Evolutionary conservation across 2,113 vertebrate species (phyloP).

Genomic region (Rostratula benghalensis): DNA sequence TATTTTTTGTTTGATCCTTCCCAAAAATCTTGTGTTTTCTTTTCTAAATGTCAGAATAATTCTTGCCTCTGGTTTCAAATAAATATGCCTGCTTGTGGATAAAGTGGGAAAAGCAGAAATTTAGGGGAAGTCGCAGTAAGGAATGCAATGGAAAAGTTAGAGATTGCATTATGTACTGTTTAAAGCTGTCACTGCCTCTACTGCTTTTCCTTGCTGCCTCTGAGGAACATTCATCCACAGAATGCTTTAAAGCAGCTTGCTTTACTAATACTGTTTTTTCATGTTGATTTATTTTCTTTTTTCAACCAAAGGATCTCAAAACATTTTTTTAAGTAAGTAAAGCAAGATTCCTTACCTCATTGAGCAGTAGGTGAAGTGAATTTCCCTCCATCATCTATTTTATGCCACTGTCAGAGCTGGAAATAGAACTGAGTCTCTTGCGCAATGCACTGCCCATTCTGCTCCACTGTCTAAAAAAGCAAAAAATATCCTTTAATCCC

Average conservation of each 20-base stretch:
- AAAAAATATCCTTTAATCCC: not conserved
- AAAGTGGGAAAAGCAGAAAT: not conserved
- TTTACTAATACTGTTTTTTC: not conserved
- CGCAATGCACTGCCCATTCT: not conserved
- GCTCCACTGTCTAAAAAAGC: not conserved
- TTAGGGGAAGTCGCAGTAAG: not conserved
- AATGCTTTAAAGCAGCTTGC: not conserved
- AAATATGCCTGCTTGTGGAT: rapidly evolving
- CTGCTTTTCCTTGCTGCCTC: not conserved
- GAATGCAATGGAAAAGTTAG: not conserved
- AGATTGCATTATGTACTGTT: not conserved
- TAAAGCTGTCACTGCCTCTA: not conserved
- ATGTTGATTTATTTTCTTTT: not conserved
- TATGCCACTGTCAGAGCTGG: not conserved
- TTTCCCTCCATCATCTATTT: not conserved
- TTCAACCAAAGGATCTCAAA: not conserved
- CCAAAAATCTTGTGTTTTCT: not conserved
- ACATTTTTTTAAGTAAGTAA: not conserved
- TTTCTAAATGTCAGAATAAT: not conserved
- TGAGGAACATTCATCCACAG: not conserved
- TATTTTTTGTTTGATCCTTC: not conserved
- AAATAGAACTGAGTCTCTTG: not conserved
- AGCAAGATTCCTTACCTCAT: not conserved
- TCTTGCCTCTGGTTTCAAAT: not conserved
- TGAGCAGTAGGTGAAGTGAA: not conserved